These are phyloP conservation scores for Gallinago jamesoni DNA, from an alignment of 2,113 vertebrate species.

Conservation along the genomic window DNA sequence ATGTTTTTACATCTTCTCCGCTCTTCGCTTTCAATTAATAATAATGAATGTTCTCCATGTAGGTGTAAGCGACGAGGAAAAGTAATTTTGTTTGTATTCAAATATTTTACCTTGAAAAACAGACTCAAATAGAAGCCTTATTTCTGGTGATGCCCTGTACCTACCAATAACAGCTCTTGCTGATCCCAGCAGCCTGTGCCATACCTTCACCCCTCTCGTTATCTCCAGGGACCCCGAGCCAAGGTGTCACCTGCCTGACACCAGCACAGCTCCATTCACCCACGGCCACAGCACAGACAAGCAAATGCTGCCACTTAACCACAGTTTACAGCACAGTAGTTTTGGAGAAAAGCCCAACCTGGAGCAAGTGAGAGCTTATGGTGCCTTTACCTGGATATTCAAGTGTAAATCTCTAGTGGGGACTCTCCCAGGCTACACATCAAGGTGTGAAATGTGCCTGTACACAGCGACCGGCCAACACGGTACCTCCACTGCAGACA, in stretches of 20 bases:
- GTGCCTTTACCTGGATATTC: background rate
- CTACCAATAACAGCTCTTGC: background rate
- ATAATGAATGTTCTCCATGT: background rate
- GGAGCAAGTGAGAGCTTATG: background rate
- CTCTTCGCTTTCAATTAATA: background rate
- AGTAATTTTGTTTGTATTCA: background rate
- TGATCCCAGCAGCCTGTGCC: background rate
- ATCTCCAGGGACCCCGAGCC: rapidly evolving
- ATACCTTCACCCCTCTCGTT: rapidly evolving
- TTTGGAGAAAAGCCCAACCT: background rate
- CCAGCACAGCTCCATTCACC: rapidly evolving
- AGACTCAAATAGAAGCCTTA: background rate
- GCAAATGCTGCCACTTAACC: background rate
- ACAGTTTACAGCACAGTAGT: rapidly evolving
- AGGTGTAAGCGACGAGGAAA: background rate
- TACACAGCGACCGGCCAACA: rapidly evolving
- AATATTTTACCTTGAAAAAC: background rate
- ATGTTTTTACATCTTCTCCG: background rate
- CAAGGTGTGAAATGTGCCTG: background rate
- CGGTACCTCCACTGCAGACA: rapidly evolving
- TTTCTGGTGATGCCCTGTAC: background rate
- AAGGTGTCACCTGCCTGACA: rapidly evolving
- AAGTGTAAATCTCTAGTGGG: background rate
- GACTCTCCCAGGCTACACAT: rapidly evolving
- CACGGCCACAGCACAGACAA: rapidly evolving